Evolutionary conservation across 2,113 vertebrate genomes (phyloP).

Genomic region (Nyctibius bracteatus): DNA sequence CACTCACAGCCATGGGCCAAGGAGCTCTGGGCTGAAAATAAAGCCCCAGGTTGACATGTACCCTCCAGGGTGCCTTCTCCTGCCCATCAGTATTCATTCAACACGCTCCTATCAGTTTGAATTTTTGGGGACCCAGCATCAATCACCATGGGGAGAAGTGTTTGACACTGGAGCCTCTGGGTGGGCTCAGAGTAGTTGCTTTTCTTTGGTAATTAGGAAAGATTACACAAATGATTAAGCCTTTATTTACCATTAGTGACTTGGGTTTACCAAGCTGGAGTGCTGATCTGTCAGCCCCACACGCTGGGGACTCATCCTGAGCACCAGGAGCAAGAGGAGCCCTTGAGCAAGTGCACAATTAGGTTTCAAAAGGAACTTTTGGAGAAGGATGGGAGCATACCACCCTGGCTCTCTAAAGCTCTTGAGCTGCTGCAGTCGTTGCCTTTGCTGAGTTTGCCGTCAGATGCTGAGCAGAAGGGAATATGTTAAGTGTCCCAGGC

Average conservation of each 20-base stretch:
- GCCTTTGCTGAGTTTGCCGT: neutral
- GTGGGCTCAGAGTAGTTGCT: constrained; percentile 32
- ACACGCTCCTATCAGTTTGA: neutral
- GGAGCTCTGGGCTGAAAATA: neutral
- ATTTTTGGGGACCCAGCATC: neutral
- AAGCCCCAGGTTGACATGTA: neutral
- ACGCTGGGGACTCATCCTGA: neutral
- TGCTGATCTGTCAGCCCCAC: neutral
- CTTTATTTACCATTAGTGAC: neutral
- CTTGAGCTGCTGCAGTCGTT: neutral
- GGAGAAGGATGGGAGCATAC: neutral
- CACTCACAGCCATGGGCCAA: neutral
- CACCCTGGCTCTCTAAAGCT: neutral
- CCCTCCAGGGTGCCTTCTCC: neutral
- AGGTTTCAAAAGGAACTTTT: neutral
- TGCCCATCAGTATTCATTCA: neutral
- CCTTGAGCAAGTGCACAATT: neutral
- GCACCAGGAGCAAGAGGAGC: neutral
- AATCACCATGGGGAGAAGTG: neutral
- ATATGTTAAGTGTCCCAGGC: neutral
- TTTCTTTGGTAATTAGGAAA: constrained; percentile 28
- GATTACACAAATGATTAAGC: constrained; percentile 22
- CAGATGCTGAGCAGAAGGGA: neutral
- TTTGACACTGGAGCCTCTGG: neutral
- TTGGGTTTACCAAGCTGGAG: neutral